These are phyloP conservation scores for Chunga burmeisteri DNA, from an alignment of 2,113 vertebrate genomes.

Conservation along the genomic window DNA sequence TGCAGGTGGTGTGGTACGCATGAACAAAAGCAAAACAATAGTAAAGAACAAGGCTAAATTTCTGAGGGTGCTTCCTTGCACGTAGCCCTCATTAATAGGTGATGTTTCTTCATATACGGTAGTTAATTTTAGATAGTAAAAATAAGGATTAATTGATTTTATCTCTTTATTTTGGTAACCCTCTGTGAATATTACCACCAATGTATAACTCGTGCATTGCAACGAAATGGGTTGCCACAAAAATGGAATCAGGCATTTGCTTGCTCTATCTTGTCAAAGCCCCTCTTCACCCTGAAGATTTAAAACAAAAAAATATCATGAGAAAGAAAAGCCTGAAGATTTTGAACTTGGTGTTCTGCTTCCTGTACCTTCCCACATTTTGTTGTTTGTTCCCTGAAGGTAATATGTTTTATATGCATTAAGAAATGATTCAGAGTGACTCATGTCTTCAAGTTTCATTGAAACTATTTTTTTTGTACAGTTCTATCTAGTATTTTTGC, in stretches of 20 bases:
- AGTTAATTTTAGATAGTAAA: neutral
- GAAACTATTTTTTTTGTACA: neutral
- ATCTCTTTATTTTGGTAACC: neutral
- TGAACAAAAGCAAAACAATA: neutral
- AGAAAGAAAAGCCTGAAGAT: neutral
- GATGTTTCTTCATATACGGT: neutral
- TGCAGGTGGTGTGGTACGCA: neutral
- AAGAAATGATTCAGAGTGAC: neutral
- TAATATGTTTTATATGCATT: neutral
- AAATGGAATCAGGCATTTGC: neutral
- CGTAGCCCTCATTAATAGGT: rapidly evolving
- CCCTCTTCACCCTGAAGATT: neutral
- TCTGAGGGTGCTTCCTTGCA: neutral
- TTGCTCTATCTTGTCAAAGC: neutral
- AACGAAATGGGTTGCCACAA: neutral
- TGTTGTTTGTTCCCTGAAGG: neutral
- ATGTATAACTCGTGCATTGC: neutral
- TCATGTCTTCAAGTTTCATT: neutral
- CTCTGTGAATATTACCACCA: neutral
- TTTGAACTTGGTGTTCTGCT: neutral
- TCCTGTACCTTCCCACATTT: neutral
- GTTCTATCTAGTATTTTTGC: neutral
- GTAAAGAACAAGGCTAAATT: neutral
- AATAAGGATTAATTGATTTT: neutral
- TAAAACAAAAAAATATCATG: neutral